Evolutionary conservation across 1,140 invertebrate genomes (phyloP), one percentile per base, ranked within the genome.

Genomic region (Drosophila repleta): DNA sequence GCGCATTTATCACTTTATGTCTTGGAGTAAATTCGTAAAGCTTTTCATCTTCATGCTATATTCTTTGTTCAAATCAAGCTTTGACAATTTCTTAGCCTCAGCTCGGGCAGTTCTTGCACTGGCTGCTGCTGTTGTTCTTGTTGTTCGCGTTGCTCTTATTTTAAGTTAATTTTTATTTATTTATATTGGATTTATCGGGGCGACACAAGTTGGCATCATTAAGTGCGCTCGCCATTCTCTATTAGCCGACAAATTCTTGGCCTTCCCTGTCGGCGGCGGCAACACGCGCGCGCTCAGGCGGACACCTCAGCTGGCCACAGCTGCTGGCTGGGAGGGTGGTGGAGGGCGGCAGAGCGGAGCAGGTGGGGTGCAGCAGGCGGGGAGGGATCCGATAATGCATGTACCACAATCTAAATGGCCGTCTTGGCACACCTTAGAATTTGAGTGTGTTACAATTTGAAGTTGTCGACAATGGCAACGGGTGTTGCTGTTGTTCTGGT

Each of bases 191-290:
- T 76, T 60, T 58, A 49, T 52, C 71, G 72, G 67, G 65, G 67
- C 78, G 82, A 78, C 82, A 87, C 69, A 85, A 85, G 81, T 87
- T 85, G 82, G 82, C 82, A 87, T 88, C 82, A 87, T 87, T 88
- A 88, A 87, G 82, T 87, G 84, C 79, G 84, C 76, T 73, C 79
- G 87, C 83, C 84, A 79, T 88, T 88, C 84, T 89, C 83, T 89
- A 88, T 83, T 89, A 89, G 84, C 83, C 84, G 83, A 87, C 83
- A 83, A 88, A 88, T 88, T 88, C 83, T 88, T 88, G 83, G 83
- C 83, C 83, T 88, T 88, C 83, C 83, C 83, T 88, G 84, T 88
- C 82, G 74, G 62, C 68, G 45, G 51, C 61, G 29, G 46, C 72
- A 80, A 78, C 82, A 66, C 66, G 63, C 48, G 53, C 52, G 68